Evolutionary conservation across 2,888 invertebrate genomes (phyloP).

Genomic region (Rhamphomyia laevipes): DNA sequence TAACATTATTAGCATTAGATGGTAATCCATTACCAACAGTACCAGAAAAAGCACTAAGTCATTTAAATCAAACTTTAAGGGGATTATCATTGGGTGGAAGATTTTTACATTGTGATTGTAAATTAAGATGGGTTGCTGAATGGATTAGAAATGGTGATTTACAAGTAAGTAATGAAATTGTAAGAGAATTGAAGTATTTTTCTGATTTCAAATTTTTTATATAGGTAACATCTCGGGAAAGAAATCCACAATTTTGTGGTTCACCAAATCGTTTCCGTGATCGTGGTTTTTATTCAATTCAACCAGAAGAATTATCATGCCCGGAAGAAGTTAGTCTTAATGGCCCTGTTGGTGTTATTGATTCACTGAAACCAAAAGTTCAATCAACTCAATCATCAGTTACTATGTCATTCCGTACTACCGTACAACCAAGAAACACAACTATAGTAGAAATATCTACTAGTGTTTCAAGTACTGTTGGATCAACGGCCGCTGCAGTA

Average conservation of each 20-base stretch:
- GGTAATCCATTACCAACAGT: conserved; percentile 82
- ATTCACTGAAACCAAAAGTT: conserved; percentile 31
- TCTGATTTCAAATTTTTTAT: not conserved
- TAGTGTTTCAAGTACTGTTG: conserved; percentile 21
- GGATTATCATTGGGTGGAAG: conserved; percentile 81
- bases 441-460: conserved; percentile 22
- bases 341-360: conserved; percentile 33
- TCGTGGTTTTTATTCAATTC: conserved; percentile 76
- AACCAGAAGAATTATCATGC: conserved; percentile 60
- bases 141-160: conserved; percentile 81
- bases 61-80: conserved; percentile 69
- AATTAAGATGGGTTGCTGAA: conserved; percentile 76
- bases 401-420: conserved; percentile 25
- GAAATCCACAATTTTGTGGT: conserved; percentile 88
- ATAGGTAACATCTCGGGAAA: conserved; percentile 69
- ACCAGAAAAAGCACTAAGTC: conserved; percentile 63
- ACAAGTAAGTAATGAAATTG: conserved; percentile 46
- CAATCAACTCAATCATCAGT: conserved; percentile 31
- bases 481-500: conserved; percentile 25
- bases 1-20: conserved; percentile 78
- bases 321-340: conserved; percentile 42
- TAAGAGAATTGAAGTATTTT: not conserved
- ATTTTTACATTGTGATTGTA: conserved; percentile 80
- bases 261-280: conserved; percentile 68
- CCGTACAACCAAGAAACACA: conserved; percentile 13